Conservation (phyloP, 1,140 invertebrate genomes). For the Schlechtendalia chinensis region DNA sequence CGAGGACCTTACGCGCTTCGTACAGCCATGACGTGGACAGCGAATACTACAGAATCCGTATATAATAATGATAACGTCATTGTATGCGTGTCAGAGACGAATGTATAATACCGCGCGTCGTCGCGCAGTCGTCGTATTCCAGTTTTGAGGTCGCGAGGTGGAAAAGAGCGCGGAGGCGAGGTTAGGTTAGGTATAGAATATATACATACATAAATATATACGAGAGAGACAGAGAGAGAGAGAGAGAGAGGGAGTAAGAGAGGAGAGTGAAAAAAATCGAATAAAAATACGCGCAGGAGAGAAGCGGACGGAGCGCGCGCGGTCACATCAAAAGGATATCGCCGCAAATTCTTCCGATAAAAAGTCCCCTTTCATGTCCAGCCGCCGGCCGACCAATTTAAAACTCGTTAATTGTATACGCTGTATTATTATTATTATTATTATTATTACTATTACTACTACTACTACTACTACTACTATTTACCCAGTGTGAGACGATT, state of each 20-base stretch:
- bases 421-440: constrained; percentile 1
- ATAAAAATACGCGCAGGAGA: constrained; percentile 20
- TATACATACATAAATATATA: not conserved
- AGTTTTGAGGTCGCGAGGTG: constrained; percentile 22
- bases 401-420: constrained; percentile 48
- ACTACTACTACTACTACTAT: no score
- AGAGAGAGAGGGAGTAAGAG: not conserved
- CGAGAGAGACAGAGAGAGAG: not conserved
- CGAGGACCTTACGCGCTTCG: no score
- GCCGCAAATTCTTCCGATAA: constrained; percentile 48
- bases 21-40: no score
- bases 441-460: not conserved
- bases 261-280: not conserved
- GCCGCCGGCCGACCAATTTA: constrained; percentile 48
- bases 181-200: not conserved
- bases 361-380: constrained; percentile 47
- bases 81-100: not conserved
- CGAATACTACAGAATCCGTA: no score
- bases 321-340: constrained; percentile 47
- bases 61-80: no score
- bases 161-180: not conserved
- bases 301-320: not conserved
- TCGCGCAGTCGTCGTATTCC: not conserved
- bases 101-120: not conserved
- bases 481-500: constrained; percentile 31